Evolutionary conservation across 1,140 invertebrate genomes (phyloP).

Genomic region (Drosophila kohkoa): DNA sequence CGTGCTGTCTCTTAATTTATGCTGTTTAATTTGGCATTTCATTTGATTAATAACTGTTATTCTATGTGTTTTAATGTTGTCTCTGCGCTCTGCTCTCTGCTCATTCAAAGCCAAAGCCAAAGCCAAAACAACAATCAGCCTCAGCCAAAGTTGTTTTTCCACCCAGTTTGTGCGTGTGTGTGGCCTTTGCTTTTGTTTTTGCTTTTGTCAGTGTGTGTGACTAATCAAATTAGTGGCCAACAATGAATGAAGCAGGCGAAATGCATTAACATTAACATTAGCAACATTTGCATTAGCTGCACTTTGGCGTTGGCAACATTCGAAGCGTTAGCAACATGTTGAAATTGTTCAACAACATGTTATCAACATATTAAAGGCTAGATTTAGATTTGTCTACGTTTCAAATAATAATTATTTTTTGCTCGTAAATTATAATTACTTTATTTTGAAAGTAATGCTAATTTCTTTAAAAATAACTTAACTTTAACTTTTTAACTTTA

Average conservation of each 20-base stretch:
- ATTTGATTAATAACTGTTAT: conserved; percentile 71
- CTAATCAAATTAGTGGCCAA: conserved; percentile 65
- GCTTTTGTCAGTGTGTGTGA: conserved; percentile 42
- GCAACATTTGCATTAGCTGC: conserved; percentile 13
- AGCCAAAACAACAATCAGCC: not conserved
- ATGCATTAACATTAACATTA: conserved; percentile 28
- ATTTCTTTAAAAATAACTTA: too few species aligned
- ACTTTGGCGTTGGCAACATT: too few species aligned
- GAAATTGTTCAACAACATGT: conserved; percentile 2
- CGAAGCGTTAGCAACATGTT: not conserved
- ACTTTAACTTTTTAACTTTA: too few species aligned
- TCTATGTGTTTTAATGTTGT: conserved; percentile 32
- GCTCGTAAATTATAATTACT: too few species aligned
- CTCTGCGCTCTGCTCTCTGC: conserved; percentile 1
- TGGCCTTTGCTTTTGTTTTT: conserved; percentile 12
- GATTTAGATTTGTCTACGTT: too few species aligned
- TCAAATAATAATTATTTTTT: too few species aligned
- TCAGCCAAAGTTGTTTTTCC: conserved; percentile 5
- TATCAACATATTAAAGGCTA: too few species aligned
- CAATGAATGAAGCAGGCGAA: conserved; percentile 1
- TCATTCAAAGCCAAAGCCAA: conserved; percentile 1
- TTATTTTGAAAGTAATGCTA: too few species aligned
- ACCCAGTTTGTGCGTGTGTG: conserved; percentile 3
- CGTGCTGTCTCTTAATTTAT: conserved; percentile 63
- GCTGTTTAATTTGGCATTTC: conserved; percentile 64